Conservation (phyloP, 2,888 invertebrate species). For the Temnothorax ravouxi region DNA sequence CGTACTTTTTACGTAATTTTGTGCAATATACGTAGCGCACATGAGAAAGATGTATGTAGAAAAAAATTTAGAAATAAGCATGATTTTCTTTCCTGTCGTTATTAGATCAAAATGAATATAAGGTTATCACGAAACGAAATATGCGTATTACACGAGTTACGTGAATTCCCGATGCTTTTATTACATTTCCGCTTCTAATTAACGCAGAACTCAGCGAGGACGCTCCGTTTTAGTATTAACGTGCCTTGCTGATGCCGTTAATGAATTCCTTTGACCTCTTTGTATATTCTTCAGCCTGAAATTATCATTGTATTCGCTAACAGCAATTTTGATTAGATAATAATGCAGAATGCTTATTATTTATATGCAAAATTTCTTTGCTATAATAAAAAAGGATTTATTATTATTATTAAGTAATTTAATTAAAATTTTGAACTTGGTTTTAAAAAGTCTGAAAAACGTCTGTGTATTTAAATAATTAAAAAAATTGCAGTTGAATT, state of each 20-base stretch:
- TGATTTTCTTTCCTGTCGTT: neutral
- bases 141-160: neutral
- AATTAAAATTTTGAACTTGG: neutral
- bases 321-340: neutral
- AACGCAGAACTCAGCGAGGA: neutral
- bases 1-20: constrained; percentile 7
- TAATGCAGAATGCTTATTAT: neutral
- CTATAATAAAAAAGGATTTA: neutral
- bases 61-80: neutral
- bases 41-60: neutral
- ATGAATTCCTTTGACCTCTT: constrained; percentile 27
- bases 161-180: neutral
- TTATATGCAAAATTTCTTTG: neutral
- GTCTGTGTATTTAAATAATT: neutral
- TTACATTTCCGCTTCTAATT: constrained; percentile 35
- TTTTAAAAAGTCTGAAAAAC: neutral
- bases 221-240: constrained; percentile 26
- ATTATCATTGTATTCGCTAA: neutral
- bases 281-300: neutral
- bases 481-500: neutral
- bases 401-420: neutral
- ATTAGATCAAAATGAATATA: neutral
- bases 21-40: neutral
- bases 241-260: constrained; percentile 19
- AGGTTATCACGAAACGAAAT: neutral